Evolutionary conservation across 1,140 invertebrate species (phyloP).

Genomic region (Drosophila ogumai): DNA sequence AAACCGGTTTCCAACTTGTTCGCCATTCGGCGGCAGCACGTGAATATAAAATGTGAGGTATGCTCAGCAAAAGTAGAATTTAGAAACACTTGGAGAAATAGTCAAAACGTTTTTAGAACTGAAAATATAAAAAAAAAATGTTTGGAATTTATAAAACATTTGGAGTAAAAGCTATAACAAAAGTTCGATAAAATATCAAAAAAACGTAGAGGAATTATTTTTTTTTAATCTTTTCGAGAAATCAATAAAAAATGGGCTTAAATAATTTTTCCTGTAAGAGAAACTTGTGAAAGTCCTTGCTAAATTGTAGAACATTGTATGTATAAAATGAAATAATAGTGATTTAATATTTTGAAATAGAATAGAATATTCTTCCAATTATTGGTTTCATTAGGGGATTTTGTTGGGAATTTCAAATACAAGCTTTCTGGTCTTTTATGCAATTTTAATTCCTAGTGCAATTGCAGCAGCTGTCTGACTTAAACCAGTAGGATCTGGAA

Average conservation of each 20-base stretch:
- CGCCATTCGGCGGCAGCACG: slow-evolving; percentile 41
- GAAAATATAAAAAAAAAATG: too few species aligned
- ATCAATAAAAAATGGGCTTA: too few species aligned
- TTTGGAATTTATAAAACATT: not conserved
- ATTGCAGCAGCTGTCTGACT: slow-evolving; percentile 43
- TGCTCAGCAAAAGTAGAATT: slow-evolving; percentile 20
- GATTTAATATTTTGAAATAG: not conserved
- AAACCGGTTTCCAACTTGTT: slow-evolving; percentile 65
- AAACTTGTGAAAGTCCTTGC: not conserved
- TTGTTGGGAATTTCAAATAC: too few species aligned
- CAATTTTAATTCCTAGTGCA: not conserved
- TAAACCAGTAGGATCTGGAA: slow-evolving; percentile 48
- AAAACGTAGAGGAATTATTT: too few species aligned
- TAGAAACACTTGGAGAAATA: not conserved
- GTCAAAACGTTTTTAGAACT: not conserved
- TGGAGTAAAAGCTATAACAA: not conserved
- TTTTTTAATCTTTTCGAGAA: too few species aligned
- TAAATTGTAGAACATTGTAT: not conserved
- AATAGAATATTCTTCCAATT: not conserved
- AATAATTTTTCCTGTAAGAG: not conserved
- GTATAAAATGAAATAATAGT: not conserved
- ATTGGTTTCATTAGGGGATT: not conserved
- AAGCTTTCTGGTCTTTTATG: not conserved
- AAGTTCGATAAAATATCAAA: too few species aligned
- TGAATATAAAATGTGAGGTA: slow-evolving; percentile 46